Base-by-base conservation (phyloP, 2,888 invertebrate species). In the Diabrotica balteata region DNA sequence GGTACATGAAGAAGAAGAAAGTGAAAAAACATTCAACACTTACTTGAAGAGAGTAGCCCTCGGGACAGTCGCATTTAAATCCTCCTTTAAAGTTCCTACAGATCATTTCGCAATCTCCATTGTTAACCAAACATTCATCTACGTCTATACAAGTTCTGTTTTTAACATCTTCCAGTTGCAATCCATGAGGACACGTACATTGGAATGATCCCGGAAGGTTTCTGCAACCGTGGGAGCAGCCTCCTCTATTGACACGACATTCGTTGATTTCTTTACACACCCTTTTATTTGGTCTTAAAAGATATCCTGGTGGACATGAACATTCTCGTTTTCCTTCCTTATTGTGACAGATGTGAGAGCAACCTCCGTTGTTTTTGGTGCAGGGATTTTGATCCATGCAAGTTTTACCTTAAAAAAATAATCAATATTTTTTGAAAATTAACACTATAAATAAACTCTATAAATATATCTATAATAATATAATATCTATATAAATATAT, bases 161-260 rank as follows among this genome's bases (percentile, higher is more conserved):
- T 53, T 79, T 69, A 0, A 52, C 57, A 51, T 49, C 53, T 61
- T 81, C 82, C 8, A 86, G 70, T 1, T 74, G 73, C 69, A 83
- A 84, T 0, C 87, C 88, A 7, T 79, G 71, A 0, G 85, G 85
- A 69, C 88, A 88, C 6, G 80, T 78, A 71, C 89, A 90, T 54
- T 82, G 79, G 63, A 82, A 85, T 43, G 86, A 81, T 1, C 88
- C 88, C 10, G 85, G 84, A 4, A 83, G 81, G 66, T 88, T 87
- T 59, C 84, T 80, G 76, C 92, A 92, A 22, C 85, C 84, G 66
- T 91, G 90, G 6, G 88, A 87, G 78, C 91, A 92, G 46, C 88
- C 88, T 0, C 88, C 89, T 70, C 89, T 88, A 63, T 86, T 85
- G 0, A 80, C 74, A 8, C 81, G 80, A 73, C 91, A 92, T 63